Base-by-base conservation (phyloP, 2,888 invertebrate genomes). In the Lissonota sp. region DNA sequence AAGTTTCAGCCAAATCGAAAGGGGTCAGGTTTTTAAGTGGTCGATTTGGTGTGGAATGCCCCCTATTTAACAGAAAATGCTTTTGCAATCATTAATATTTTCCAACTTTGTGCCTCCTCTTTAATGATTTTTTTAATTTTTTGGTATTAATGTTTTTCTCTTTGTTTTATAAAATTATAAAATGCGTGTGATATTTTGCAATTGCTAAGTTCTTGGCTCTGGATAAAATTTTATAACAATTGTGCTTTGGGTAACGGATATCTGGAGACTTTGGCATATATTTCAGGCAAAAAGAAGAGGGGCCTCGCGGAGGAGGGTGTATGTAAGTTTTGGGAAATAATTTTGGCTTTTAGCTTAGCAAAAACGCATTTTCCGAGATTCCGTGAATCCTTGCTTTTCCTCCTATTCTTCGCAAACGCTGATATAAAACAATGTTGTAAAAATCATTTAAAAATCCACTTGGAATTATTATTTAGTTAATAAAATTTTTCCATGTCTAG, bases 271-370 rank as follows among this genome's bases (percentile, higher is more conserved):
- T 84, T 80, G 14, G 73, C 71, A 64, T 84, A 86, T 83, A 73
- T 89, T 87, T 26, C 84, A 91, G 91, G 86, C 79, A 91, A 89
- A 87, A 91, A 86, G 86, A 91, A 90, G 85, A 90, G 86, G 84
- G 87, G 87, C 70, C 77, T 84, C 80, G 83, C 82, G 79, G 87
- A 87, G 66, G 86, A 88, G 82, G 86, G 83, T 83, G 82, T 86
- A 72, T 72, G 91, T 91, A 88, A 90, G 91, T 89, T 58, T 70
- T 26, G 75, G 57, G 42, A 51, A 26, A 46, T 7, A 6, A 46
- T 53, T 69, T 58, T 6, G n/a, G n/a, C 51, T 42, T 60, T 66
- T 10, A 26, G 14, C 49, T 72, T 44, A 58, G 37, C 26, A 37
- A 58, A 26, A 26, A 26, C 26, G 26, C 26, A 26, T 26, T 26